Base-by-base conservation (phyloP, 2,113 vertebrate genomes). In the Ammodramus savannarum region DNA sequence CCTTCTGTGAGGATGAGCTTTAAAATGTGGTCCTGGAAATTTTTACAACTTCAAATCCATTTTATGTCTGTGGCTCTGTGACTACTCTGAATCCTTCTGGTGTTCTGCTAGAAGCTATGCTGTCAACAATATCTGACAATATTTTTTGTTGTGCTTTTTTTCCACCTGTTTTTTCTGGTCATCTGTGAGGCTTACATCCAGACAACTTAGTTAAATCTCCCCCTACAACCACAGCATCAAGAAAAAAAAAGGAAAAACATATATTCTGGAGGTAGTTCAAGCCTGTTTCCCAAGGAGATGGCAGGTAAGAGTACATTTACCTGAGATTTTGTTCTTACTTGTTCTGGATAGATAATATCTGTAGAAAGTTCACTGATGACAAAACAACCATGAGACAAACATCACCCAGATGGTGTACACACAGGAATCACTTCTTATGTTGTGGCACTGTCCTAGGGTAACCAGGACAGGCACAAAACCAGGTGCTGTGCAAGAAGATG, bases 181-280 rank as follows among this genome's bases (percentile, higher is more conserved):
- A 32, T 52, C 38, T 58, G 7, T 73, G 41, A 68, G 16, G 59
- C n/a, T 66, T 79, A 34, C 18, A 39, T 34, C 16, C 43, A 72
- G 69, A 78, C 6, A 26, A 49, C 14, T 25, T 32, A 10, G 16
- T 57, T 68, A 57, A 82, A 86, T 9, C 13, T 80, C 21, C 46
- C 61, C 20, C 58, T 65, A 22, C 25, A 82, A 38, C 8, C 7
- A 69, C 27, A 51, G 6, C 22, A 63, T 59, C 15, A 61, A 49
- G 6, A 10, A 26, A 44, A 76, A 13, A 36, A 6, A 16, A 2
- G 8, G 3, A 2, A 16, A 5, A 6, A 7, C 10, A n/a, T 4
- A 10, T 57, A 27, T 14, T 68, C 27, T 61, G 18, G 32, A 57
- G 16, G 13, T 27, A 59, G 2, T 36, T 73, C 63, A 67, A 80